phyloP scores from a whole-genome alignment of 2,888 invertebrate species.

The Caprella mutica region DNA sequence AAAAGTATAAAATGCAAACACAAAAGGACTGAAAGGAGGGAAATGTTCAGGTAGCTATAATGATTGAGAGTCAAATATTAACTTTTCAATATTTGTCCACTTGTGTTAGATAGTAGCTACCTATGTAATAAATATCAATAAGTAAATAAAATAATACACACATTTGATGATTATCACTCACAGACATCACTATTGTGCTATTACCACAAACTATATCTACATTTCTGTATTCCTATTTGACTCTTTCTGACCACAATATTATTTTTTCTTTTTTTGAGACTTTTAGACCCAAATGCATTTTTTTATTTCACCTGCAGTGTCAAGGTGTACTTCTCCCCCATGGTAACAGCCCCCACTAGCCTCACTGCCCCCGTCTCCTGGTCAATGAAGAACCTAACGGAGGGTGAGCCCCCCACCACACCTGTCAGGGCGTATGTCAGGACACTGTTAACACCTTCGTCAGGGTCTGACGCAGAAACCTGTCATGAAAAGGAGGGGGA shows the following conservation, averaged over 20 bases:
- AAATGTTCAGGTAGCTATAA: no score
- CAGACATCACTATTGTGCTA: no score
- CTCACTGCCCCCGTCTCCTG: slow-evolving; percentile 61
- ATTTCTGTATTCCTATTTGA: no score
- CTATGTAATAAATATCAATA: not conserved
- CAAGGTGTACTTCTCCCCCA: slow-evolving; percentile 79
- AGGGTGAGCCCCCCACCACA: slow-evolving; percentile 59
- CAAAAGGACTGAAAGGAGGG: no score
- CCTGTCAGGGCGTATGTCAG: slow-evolving; percentile 75
- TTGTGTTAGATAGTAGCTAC: not conserved
- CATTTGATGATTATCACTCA: no score
- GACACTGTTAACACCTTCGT: slow-evolving; percentile 70
- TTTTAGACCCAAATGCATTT: no score
- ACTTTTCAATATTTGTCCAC: not conserved
- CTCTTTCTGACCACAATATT: no score
- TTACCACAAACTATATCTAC: no score
- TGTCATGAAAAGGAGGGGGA: not conserved
- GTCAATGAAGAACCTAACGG: slow-evolving; percentile 64
- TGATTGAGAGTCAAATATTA: not conserved
- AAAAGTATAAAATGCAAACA: no score
- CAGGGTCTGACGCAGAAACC: slow-evolving; percentile 60
- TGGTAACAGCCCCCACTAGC: slow-evolving; percentile 64
- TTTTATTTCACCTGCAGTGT: slow-evolving; percentile 55
- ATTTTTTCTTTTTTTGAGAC: no score
- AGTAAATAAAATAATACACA: not conserved